Evolutionary conservation across 2,888 invertebrate species (phyloP).

Genomic region (Caenorhabditis sp.): DNA sequence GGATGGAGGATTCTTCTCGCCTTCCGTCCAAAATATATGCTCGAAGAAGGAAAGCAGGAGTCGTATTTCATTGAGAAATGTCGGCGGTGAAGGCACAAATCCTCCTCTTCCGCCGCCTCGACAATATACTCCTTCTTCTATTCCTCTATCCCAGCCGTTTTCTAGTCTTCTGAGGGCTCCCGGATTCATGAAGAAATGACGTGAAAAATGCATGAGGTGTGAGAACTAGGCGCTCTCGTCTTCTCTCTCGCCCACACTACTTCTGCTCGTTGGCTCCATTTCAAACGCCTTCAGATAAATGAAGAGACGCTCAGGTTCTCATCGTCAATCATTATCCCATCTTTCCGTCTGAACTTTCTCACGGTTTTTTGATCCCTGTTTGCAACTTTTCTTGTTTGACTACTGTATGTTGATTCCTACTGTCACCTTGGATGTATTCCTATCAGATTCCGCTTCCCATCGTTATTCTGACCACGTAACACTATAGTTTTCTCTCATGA

Average conservation of each 20-base stretch:
- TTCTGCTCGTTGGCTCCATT: constrained; percentile 6
- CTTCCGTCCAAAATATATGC: constrained; percentile 39
- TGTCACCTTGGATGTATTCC: not conserved
- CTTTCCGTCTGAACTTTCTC: constrained; percentile 20
- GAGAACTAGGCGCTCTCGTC: constrained; percentile 39
- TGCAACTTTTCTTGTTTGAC: not conserved
- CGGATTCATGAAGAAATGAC: constrained; percentile 53
- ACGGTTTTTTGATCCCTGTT: constrained; percentile 5
- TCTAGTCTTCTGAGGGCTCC: constrained; percentile 31
- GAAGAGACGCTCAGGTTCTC: not conserved
- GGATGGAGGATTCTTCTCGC: constrained; percentile 14
- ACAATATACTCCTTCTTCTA: constrained; percentile 36
- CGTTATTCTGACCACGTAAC: not conserved
- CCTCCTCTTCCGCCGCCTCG: constrained; percentile 31
- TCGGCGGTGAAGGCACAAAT: constrained; percentile 33
- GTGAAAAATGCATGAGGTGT: constrained; percentile 61
- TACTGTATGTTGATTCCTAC: not conserved
- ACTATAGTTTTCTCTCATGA: not conserved
- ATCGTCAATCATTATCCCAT: constrained; percentile 20
- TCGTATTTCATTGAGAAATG: constrained; percentile 53
- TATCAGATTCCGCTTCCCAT: not conserved
- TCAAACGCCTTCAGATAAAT: constrained; percentile 33
- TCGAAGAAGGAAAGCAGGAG: constrained; percentile 13
- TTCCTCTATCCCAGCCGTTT: constrained; percentile 35
- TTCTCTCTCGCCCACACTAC: constrained; percentile 19